Conservation (phyloP, 1,140 invertebrate genomes). For the Tetramorium alpestre region DNA sequence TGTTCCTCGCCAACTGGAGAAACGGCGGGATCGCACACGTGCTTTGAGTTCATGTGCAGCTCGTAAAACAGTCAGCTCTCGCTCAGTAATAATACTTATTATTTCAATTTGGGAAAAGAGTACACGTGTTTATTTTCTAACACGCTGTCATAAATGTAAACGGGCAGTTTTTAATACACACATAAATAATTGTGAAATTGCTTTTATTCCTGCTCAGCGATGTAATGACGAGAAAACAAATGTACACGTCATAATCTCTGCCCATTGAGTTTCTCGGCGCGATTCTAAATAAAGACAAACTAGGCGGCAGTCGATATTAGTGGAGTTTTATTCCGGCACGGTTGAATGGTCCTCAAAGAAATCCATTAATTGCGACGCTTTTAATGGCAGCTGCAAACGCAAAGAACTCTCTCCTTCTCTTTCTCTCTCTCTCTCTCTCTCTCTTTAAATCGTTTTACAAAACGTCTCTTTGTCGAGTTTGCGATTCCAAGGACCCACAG, state of each 20-base stretch:
- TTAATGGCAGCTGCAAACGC: conserved; percentile 9
- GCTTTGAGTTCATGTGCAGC: conserved; percentile 40
- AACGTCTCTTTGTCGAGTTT: conserved; percentile 33
- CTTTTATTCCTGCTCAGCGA: background rate
- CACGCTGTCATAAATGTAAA: background rate
- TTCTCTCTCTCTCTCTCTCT: background rate
- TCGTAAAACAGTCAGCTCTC: conserved; percentile 46
- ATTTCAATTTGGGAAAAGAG: conserved; percentile 13
- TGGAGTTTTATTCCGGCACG: conserved; percentile 14
- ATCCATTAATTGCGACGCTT: conserved; percentile 43
- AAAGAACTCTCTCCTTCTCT: background rate
- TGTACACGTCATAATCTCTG: background rate
- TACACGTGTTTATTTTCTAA: background rate
- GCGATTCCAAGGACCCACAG: conserved; percentile 22
- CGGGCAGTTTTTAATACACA: background rate
- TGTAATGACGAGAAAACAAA: background rate
- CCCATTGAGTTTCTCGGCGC: background rate
- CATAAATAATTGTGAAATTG: background rate
- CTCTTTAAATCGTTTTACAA: conserved; percentile 18
- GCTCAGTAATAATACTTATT: conserved; percentile 46
- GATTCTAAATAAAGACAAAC: background rate
- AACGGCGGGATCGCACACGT: conserved; percentile 37
- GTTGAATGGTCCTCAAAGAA: conserved; percentile 5
- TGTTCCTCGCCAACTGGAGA: conserved; percentile 21
- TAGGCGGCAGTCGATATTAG: background rate